Conservation (phyloP, 1,140 invertebrate genomes). For the Leptinotarsa defecta region DNA sequence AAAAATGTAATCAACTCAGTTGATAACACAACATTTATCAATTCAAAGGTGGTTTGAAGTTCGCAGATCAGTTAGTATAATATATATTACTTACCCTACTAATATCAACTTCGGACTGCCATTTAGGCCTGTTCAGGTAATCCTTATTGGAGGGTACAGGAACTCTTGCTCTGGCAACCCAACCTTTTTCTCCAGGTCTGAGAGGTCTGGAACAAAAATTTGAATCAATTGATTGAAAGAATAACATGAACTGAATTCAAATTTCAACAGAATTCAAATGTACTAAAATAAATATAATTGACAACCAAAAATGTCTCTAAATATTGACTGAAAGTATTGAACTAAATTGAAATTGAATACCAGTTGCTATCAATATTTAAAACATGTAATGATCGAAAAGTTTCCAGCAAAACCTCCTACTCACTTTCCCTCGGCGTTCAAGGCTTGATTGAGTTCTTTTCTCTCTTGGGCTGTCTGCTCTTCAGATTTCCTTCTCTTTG, state of each 20-base stretch:
- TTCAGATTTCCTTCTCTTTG: constrained; percentile 62
- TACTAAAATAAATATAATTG: no score
- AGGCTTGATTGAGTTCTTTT: constrained; percentile 52
- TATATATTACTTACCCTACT: constrained; percentile 64
- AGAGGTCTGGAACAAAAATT: constrained; percentile 60
- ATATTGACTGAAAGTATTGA: no score
- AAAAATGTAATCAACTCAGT: no score
- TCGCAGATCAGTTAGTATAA: background rate
- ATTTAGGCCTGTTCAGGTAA: constrained; percentile 93
- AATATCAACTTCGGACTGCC: constrained; percentile 85
- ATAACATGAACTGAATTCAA: no score
- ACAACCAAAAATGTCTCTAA: no score
- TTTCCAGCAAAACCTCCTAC: constrained; percentile 23
- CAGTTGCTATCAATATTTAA: background rate
- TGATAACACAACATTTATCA: no score
- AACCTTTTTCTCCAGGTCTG: constrained; percentile 92
- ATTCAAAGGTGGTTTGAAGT: no score
- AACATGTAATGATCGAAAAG: background rate
- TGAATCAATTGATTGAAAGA: background rate
- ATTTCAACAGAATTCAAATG: no score
- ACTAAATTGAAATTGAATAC: no score
- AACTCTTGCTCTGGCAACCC: constrained; percentile 92
- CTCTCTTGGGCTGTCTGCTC: constrained; percentile 63
- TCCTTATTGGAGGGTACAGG: constrained; percentile 95
- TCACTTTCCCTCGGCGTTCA: constrained; percentile 54